Conservation (phyloP, 2,797 vertebrate species). For the Gallinago nigripennis region DNA sequence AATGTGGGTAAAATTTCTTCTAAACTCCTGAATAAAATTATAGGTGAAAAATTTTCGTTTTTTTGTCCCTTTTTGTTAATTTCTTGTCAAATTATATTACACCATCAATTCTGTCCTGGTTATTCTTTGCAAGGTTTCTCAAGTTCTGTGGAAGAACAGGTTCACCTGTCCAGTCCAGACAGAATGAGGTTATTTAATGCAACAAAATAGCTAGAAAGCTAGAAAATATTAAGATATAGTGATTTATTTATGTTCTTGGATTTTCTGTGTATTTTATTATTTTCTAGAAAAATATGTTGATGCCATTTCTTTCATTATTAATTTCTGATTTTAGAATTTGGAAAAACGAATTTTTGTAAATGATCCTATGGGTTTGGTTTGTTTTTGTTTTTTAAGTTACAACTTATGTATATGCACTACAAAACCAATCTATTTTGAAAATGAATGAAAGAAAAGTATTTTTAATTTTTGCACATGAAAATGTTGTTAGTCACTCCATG, state of each 20-base stretch:
- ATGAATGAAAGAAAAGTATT: neutral
- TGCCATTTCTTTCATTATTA: neutral
- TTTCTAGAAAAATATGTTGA: neutral
- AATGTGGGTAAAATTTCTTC: neutral
- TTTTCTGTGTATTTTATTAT: neutral
- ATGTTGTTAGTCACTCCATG: neutral
- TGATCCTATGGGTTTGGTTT: neutral
- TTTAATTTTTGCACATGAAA: neutral
- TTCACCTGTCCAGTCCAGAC: neutral
- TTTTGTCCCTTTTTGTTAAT: neutral
- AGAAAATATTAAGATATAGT: neutral
- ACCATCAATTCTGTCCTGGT: neutral
- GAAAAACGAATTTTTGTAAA: neutral
- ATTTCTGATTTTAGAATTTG: neutral
- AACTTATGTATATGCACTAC: neutral
- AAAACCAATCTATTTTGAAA: neutral
- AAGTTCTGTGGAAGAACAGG: neutral
- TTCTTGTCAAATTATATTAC: neutral
- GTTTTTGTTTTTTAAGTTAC: neutral
- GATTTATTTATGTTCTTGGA: neutral
- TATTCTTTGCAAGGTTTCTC: neutral
- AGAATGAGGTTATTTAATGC: neutral
- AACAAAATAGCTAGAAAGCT: neutral
- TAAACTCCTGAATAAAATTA: neutral
- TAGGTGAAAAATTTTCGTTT: neutral